Conservation (phyloP, 2,113 vertebrate genomes). For the Nothocercus julius region DNA sequence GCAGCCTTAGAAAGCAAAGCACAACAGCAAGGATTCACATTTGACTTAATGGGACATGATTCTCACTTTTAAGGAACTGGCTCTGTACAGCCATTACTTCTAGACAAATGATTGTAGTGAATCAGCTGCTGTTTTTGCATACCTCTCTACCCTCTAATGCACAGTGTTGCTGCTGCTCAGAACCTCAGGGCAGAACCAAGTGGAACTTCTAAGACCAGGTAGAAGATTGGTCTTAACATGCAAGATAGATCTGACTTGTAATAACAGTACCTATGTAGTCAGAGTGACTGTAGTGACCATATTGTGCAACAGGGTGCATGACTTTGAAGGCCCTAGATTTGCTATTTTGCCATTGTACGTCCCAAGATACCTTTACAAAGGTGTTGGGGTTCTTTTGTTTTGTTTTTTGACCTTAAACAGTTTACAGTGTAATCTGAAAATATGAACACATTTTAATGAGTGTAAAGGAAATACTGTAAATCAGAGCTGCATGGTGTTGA, state of each 20-base stretch:
- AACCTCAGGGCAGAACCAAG: background rate
- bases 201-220: background rate
- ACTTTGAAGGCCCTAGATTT: background rate
- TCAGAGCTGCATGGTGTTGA: background rate
- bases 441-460: background rate
- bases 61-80: background rate
- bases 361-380: background rate
- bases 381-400: no score
- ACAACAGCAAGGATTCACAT: background rate
- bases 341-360: background rate
- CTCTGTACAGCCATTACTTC: background rate
- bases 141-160: background rate
- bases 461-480: background rate
- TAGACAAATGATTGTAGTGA: background rate
- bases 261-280: background rate
- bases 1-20: background rate
- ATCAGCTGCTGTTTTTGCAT: background rate
- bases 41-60: fast-evolving
- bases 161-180: background rate
- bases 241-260: background rate
- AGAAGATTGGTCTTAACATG: background rate
- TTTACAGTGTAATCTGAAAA: background rate
- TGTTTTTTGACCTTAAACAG: background rate
- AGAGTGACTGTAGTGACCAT: background rate
- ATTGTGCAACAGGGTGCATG: background rate